phyloP scores from a whole-genome alignment of 2,113 vertebrate species.

The Patagioenas fasciata region DNA sequence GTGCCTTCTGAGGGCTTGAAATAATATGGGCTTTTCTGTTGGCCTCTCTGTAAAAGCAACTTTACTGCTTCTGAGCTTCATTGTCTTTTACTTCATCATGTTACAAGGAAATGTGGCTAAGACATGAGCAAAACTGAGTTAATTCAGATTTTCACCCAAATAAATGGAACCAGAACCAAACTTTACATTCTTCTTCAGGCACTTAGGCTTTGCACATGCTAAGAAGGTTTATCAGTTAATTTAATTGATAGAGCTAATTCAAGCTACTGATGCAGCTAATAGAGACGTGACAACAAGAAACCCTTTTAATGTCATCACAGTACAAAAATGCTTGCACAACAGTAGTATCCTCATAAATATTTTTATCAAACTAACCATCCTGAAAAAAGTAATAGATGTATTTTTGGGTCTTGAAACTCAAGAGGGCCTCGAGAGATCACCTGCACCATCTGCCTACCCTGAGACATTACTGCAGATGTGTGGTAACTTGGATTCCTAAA shows the following conservation, averaged over 20 bases:
- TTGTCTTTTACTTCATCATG: background rate
- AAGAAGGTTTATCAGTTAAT: background rate
- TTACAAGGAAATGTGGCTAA: background rate
- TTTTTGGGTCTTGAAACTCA: background rate
- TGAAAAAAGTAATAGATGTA: background rate
- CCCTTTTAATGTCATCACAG: background rate
- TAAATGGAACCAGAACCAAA: background rate
- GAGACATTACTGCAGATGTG: background rate
- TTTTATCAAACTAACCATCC: background rate
- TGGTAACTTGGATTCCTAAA: background rate
- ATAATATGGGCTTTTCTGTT: background rate
- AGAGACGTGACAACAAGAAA: background rate
- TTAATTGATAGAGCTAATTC: background rate
- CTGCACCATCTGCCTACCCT: background rate
- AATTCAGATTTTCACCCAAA: background rate
- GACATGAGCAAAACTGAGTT: background rate
- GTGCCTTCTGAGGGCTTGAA: background rate
- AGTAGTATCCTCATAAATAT: background rate
- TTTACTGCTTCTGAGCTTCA: background rate
- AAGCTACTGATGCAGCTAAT: background rate
- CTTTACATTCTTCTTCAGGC: background rate
- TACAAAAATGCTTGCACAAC: background rate
- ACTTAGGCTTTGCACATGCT: accelerated
- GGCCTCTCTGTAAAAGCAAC: background rate
- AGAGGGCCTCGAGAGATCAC: background rate